Conservation (phyloP, 2,797 vertebrate genomes). For the Eulemur albifrons region DNA sequence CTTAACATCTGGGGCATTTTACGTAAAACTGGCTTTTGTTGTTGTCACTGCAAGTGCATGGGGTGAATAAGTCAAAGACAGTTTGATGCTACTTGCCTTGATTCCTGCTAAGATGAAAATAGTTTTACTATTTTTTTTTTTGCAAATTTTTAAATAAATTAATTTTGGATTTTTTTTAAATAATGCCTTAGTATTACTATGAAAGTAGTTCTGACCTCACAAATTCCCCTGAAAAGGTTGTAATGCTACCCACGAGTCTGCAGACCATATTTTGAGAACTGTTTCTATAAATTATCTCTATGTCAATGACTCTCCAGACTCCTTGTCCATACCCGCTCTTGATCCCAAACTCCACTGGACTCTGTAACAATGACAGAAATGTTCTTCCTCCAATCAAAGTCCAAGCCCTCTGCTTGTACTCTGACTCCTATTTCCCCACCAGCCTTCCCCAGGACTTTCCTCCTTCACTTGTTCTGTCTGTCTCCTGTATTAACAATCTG, state of each 20-base stretch:
- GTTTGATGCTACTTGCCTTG: not conserved
- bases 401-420: not conserved
- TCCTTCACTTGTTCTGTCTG: conserved; percentile 10
- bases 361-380: not conserved
- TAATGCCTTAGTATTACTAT: not conserved
- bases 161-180: not conserved
- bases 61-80: not conserved
- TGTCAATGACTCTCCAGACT: not conserved
- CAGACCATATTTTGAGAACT: not conserved
- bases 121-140: not conserved
- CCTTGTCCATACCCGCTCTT: not conserved
- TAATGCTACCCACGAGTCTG: not conserved
- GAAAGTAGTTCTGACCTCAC: not conserved
- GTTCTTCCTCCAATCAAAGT: not conserved
- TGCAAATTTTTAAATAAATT: not conserved
- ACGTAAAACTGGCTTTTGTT: not conserved
- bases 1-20: not conserved
- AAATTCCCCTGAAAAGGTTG: not conserved
- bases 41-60: not conserved
- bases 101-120: not conserved
- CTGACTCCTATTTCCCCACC: not conserved
- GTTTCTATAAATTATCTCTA: not conserved
- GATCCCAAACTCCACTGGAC: not conserved
- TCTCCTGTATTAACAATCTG: not conserved
- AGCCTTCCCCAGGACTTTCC: not conserved